Base-by-base conservation (phyloP, 2,113 vertebrate genomes). In the Onychorhynchus coronatus region DNA sequence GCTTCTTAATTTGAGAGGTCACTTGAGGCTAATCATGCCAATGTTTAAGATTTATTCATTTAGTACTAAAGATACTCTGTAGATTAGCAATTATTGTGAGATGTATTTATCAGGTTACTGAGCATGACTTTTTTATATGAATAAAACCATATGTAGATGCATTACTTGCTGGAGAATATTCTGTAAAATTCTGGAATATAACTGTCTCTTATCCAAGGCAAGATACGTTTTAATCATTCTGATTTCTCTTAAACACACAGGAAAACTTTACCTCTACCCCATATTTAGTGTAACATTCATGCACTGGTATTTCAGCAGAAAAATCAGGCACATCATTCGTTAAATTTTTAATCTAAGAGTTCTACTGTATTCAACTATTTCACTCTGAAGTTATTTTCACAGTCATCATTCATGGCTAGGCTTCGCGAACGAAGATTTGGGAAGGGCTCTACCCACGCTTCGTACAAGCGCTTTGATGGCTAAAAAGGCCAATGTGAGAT, bases 91-190 rank as follows among this genome's bases (percentile, higher is more conserved):
- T 91, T 85, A 80, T 47, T 73, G 18, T 88, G 82, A 88, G 55
- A 88, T 23, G 31, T 70, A 94, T 93, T 95, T 90, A 65, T 59
- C 39, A 90, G 59, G 68, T 85, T 95, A 90, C 41, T 74, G 50
- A 94, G 27, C 41, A 83, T 49, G 86, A 86, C 58, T 82, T 5
- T 0, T 55, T 82, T 85, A 37, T 82, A 31, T 50, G 72, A 87
- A 82, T 83, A 28, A 39, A 88, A 59, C 8, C 71, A 49, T 50
- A 77, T 24, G 13, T 53, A 79, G n/a, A 91, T 68, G 11, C n/a
- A 83, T 79, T 88, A 83, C 88, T 61, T 1, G 1, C 41, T 68
- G 53, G 46, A 94, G 62, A 85, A 30, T 73, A 59, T 41, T 79
- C 58, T 58, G 35, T 73, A 70, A 62, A 95, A 82, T 67, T 78